Conservation (phyloP, 2,888 invertebrate genomes). For the Acleris laterana region DNA sequence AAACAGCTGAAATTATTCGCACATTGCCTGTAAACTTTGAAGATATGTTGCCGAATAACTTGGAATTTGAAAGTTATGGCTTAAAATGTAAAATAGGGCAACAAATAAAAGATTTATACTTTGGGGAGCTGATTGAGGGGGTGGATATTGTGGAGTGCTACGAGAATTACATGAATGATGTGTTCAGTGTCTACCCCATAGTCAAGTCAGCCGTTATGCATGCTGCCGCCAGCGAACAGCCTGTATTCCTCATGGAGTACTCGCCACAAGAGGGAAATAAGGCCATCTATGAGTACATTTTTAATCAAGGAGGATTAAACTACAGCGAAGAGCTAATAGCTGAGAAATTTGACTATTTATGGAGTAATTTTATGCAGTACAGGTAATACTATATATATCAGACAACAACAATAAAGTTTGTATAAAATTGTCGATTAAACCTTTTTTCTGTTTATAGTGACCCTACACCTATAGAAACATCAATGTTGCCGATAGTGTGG, state of each 20-base stretch:
- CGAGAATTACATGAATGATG: conserved; percentile 63
- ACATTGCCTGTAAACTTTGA: conserved; percentile 54
- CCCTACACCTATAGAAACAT: conserved; percentile 69
- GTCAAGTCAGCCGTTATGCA: conserved; percentile 61
- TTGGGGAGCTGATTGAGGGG: conserved; percentile 47
- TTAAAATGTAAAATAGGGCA: conserved; percentile 54
- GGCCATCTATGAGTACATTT: conserved; percentile 57
- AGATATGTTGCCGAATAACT: conserved; percentile 65
- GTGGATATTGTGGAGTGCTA: conserved; percentile 50
- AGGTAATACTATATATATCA: conserved; percentile 51
- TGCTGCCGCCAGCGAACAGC: conserved; percentile 51
- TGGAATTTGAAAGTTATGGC: conserved; percentile 54
- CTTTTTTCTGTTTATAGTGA: conserved; percentile 55
- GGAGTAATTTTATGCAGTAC: conserved; percentile 65
- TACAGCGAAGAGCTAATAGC: conserved; percentile 47
- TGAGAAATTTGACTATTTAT: conserved; percentile 55
- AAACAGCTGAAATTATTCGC: conserved; percentile 48
- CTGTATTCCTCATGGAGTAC: conserved; percentile 67
- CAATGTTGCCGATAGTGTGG: conserved; percentile 66
- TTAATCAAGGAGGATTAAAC: conserved; percentile 43
- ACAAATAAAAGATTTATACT: conserved; percentile 67
- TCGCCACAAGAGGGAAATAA: conserved; percentile 41
- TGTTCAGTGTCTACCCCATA: conserved; percentile 64
- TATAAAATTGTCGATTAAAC: not conserved
- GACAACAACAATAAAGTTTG: not conserved